A percentile compares a stretch with the other conserved stretches of the same genome.
These are phyloP conservation scores for Coremacera marginata DNA, from an alignment of 2,888 invertebrate genomes.

Conservation along the genomic window DNA sequence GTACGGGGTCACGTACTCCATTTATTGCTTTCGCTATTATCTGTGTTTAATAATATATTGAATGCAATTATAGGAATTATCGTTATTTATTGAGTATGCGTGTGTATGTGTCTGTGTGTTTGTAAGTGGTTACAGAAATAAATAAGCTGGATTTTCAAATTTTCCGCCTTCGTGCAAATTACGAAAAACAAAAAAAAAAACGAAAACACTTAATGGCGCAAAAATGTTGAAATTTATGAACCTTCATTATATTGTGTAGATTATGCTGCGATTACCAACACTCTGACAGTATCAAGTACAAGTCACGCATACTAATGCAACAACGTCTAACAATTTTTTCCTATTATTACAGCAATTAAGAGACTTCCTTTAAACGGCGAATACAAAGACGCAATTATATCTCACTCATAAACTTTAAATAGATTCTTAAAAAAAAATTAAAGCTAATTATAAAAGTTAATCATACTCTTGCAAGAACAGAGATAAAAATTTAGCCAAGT, in stretches of 20 bases:
- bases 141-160: constrained; percentile 12
- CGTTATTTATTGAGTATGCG: constrained; percentile 66
- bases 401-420: constrained; percentile 1
- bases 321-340: not conserved
- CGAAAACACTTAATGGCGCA: not conserved
- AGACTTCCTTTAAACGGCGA: constrained; percentile 43
- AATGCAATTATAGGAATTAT: constrained; percentile 69
- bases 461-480: not conserved
- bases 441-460: constrained; percentile 48
- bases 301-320: not conserved
- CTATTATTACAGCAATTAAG: constrained; percentile 48
- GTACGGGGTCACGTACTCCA: constrained; percentile 17
- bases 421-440: constrained; percentile 40
- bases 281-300: not conserved
- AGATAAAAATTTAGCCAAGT: not conserved
- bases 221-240: constrained; percentile 1
- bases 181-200: not conserved
- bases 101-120: not conserved
- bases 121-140: not conserved
- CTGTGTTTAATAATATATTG: constrained; percentile 69
- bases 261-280: not conserved
- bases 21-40: constrained; percentile 61
- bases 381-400: constrained; percentile 7
- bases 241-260: constrained; percentile 8
- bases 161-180: constrained; percentile 5